Conservation (phyloP, 2,888 invertebrate species). For the Caenorhabditis auriculariae region DNA sequence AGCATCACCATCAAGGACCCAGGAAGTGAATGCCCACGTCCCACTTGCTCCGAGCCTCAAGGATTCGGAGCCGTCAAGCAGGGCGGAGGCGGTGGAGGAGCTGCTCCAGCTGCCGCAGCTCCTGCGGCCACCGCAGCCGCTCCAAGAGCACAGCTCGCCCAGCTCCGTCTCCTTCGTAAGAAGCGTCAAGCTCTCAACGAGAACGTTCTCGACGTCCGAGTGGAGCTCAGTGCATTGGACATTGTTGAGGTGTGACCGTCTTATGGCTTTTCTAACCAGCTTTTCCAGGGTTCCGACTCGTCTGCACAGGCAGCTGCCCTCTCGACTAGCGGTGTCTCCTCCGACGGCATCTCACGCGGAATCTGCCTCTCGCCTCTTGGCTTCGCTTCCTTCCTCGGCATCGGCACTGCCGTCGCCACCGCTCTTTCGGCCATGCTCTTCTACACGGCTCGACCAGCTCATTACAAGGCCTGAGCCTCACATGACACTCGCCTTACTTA, state of each 20-base stretch:
- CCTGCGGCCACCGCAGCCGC: conserved; percentile 26
- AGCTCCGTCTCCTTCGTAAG: conserved; percentile 36
- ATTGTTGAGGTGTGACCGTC: conserved; percentile 36
- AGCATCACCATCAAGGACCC: conserved; percentile 60
- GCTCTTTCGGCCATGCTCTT: conserved; percentile 41
- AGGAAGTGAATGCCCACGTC: conserved; percentile 59
- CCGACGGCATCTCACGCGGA: conserved; percentile 10
- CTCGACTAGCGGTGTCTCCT: too few relatives aligned
- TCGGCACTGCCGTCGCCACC: conserved; percentile 39
- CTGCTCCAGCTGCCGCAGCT: conserved; percentile 19
- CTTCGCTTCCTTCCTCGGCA: conserved; percentile 41
- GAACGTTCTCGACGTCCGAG: conserved; percentile 45
- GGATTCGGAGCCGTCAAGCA: conserved; percentile 59
- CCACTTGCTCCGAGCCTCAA: conserved; percentile 57
- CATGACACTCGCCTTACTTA: too few relatives aligned
- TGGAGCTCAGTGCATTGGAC: conserved; percentile 46
- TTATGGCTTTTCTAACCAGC: too few relatives aligned
- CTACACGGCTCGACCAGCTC: conserved; percentile 32
- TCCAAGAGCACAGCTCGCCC: conserved; percentile 25
- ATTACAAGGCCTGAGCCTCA: conserved; percentile 25
- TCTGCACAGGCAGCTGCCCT: conserved; percentile 25
- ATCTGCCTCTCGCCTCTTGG: conserved; percentile 40
- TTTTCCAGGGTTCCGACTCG: conserved; percentile 20
- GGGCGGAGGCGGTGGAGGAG: conserved; percentile 18
- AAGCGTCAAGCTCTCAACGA: conserved; percentile 35